Conservation (phyloP, 2,113 vertebrate genomes). For the Caretta caretta region DNA sequence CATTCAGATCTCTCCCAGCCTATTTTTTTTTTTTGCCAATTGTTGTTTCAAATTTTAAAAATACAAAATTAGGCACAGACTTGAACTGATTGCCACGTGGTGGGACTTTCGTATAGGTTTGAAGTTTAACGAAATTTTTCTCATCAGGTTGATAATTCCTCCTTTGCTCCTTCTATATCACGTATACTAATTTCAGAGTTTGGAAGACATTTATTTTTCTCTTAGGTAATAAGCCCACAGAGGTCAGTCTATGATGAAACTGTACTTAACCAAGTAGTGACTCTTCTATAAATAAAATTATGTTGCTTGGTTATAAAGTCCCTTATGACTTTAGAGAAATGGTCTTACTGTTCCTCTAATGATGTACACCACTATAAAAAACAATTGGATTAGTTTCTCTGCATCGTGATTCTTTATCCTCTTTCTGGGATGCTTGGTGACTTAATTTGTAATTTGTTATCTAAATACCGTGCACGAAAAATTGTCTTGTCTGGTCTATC, state of each 20-base stretch:
- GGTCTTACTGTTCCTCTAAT: not conserved
- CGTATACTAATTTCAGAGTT: not conserved
- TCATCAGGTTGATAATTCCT: not conserved
- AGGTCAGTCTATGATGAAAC: not conserved
- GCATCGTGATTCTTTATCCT: not conserved
- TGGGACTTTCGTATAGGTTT: not conserved
- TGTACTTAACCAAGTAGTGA: not conserved
- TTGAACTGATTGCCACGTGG: not conserved
- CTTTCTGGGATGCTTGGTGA: not conserved
- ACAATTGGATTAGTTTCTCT: not conserved
- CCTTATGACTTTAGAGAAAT: not conserved
- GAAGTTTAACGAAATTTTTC: not conserved
- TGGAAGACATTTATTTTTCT: not conserved
- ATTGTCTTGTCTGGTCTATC: not conserved
- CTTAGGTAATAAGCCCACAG: not conserved
- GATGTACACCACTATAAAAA: not conserved
- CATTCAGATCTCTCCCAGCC: not conserved
- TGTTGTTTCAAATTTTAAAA: not conserved
- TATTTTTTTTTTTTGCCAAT: not conserved
- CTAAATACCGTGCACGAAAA: not conserved
- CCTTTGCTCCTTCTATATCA: not conserved
- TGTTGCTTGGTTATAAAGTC: not conserved
- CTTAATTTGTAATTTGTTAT: not conserved
- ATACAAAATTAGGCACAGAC: not conserved
- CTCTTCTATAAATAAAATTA: not conserved